These are phyloP conservation scores for Anguilla marmorata DNA, from an alignment of 2,797 vertebrate species.

Conservation along the genomic window DNA sequence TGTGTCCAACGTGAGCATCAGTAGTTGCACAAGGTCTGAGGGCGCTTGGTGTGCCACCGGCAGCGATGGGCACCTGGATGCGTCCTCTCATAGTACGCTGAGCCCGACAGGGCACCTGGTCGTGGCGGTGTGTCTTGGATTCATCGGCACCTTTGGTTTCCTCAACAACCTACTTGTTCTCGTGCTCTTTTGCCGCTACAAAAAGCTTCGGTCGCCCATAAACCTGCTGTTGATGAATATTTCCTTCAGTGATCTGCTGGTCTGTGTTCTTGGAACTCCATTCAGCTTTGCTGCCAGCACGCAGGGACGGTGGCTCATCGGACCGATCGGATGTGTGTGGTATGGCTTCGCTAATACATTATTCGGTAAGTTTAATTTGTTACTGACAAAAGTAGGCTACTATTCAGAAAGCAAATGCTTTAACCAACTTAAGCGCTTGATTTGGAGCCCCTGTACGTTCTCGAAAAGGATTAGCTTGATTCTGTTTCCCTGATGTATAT, in stretches of 20 bases:
- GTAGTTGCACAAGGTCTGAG: slow-evolving; percentile 66
- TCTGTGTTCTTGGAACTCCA: slow-evolving; percentile 79
- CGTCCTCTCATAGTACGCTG: slow-evolving; percentile 61
- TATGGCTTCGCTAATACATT: slow-evolving; percentile 80
- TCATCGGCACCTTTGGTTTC: slow-evolving; percentile 74
- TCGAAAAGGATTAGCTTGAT: not conserved
- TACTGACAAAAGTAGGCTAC: not conserved
- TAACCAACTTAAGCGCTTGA: not conserved
- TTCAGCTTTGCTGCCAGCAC: slow-evolving; percentile 83
- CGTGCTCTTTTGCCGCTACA: slow-evolving; percentile 75
- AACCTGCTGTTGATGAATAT: slow-evolving; percentile 82
- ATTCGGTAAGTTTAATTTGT: slow-evolving; percentile 73
- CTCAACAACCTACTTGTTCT: slow-evolving; percentile 76
- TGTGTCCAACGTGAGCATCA: slow-evolving; percentile 69
- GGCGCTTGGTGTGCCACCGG: slow-evolving; percentile 64
- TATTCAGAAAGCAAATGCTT: not conserved
- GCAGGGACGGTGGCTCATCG: slow-evolving; percentile 80
- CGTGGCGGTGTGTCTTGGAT: slow-evolving; percentile 73
- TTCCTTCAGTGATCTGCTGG: slow-evolving; percentile 78
- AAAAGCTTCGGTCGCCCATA: slow-evolving; percentile 78
- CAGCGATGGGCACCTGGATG: slow-evolving; percentile 57
- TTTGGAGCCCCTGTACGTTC: not conserved
- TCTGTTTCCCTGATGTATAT: not conserved
- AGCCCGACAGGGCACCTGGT: slow-evolving; percentile 72
- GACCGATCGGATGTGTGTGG: slow-evolving; percentile 75